Conservation (phyloP, 2,797 vertebrate genomes). For the Eulemur albifrons region DNA sequence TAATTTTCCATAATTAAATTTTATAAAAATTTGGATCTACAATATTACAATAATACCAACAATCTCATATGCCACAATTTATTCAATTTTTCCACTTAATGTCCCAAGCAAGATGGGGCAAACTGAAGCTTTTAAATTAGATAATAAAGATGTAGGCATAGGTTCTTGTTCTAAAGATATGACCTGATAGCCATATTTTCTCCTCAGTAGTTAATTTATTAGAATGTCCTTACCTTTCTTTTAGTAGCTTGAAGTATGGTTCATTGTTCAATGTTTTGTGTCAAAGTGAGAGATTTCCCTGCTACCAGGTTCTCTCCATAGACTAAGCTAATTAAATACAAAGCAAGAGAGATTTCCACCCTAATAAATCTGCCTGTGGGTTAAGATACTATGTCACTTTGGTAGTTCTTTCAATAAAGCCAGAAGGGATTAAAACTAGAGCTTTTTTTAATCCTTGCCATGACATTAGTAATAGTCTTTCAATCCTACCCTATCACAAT, state of each 20-base stretch:
- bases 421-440: conserved; percentile 74
- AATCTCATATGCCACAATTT: background rate
- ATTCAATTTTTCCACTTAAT: background rate
- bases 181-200: conserved; percentile 39
- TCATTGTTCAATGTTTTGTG: conserved; percentile 62
- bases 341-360: conserved; percentile 75
- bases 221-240: conserved; percentile 51
- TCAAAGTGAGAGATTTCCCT: conserved; percentile 75
- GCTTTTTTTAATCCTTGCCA: conserved; percentile 73
- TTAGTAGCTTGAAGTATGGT: conserved; percentile 50
- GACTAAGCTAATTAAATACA: conserved; percentile 81
- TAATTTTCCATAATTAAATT: background rate
- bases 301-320: conserved; percentile 63
- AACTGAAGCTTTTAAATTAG: background rate
- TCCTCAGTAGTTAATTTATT: conserved; percentile 49
- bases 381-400: conserved; percentile 76
- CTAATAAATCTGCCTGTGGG: conserved; percentile 77
- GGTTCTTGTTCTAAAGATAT: background rate
- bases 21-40: background rate
- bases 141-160: background rate
- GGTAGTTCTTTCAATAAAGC: conserved; percentile 74
- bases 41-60: background rate
- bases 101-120: background rate
- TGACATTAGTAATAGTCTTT: conserved; percentile 77
- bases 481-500: conserved; percentile 47